Percentiles rank a stretch among this genome's conserved stretches.
phyloP scores from a whole-genome alignment of 1,140 invertebrate species.

The Pentalonia nigronervosa region DNA sequence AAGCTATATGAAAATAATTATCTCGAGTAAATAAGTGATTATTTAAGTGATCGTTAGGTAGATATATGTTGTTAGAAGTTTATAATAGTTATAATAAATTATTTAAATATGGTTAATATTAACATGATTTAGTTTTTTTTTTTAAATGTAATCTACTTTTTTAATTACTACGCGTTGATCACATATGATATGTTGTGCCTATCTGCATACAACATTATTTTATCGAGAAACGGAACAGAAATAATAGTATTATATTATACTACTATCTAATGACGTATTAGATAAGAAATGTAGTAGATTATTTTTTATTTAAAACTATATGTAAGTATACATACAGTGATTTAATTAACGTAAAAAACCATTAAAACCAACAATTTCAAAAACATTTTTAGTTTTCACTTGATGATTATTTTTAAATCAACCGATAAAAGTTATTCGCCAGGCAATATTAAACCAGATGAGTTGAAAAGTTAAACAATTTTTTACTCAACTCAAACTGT shows the following conservation, averaged over 20 bases:
- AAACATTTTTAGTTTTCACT: not conserved
- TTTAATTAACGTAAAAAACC: not conserved
- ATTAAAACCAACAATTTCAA: not conserved
- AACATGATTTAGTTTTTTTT: too few relatives aligned
- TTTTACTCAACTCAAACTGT: not conserved
- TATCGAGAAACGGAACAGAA: not conserved
- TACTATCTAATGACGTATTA: not conserved
- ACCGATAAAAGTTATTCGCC: not conserved
- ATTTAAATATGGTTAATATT: too few relatives aligned
- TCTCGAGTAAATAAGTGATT: too few relatives aligned
- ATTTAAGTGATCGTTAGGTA: too few relatives aligned
- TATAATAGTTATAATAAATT: not conserved
- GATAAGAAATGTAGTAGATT: not conserved
- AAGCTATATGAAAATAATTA: too few relatives aligned
- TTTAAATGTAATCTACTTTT: not conserved
- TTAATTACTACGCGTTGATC: not conserved
- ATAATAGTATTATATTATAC: not conserved
- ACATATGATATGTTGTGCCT: not conserved
- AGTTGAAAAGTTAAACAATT: not conserved
- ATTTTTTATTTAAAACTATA: not conserved
- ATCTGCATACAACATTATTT: not conserved
- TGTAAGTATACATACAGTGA: too few relatives aligned
- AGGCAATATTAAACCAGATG: too few relatives aligned
- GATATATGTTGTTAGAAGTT: too few relatives aligned
- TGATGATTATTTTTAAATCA: not conserved